Evolutionary conservation across 2,113 vertebrate genomes (phyloP), one percentile per base, ranked within the genome.

Genomic region (Chlorodrepanis virens): DNA sequence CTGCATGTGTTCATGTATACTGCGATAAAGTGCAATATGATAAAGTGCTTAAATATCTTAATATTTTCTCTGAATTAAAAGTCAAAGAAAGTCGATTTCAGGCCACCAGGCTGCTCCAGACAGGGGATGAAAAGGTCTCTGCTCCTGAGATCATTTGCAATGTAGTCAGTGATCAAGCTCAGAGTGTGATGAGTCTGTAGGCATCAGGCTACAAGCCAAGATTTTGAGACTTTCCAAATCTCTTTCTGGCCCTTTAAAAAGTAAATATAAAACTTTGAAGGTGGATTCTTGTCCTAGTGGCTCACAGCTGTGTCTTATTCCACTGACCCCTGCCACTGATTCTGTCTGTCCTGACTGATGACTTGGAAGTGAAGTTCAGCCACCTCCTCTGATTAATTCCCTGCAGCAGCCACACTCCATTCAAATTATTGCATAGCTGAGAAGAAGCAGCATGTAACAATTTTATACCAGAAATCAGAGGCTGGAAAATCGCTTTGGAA

Each of bases 401-500:
- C 39, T 42, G 39, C 88, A 85, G 74, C 59, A 94, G 42, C 21
- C 72, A 68, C 75, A 60, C 44, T 91, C 87, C 8, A 44, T 94
- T 96, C 19, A 94, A 95, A 97, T 95, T 92, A 93, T 59, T 28
- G 75, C 60, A 37, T 81, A 90, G 47, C 2, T 40, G 70, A 56
- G 70, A 87, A 89, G 77, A 95, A 84, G 83, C 91, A 96, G 91
- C 74, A 74, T 47, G n/a, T 96, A 94, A 97, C 0, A 15, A 94
- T 96, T 97, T 85, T 96, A 93, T 69, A 95, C 86, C 25, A 85
- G 95, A 97, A 97, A 83, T 10, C 92, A 95, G 90, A 95, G 78
- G 50, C 85, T 97, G 89, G 90, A 97, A 97, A 98, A 98, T 96
- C 95, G 77, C 89, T 97, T 97, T 96, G 52, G 13, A 97, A 82